Evolutionary conservation across 2,113 vertebrate genomes (phyloP), one percentile per base, ranked within the genome.

Genomic region (Malurus melanocephalus): DNA sequence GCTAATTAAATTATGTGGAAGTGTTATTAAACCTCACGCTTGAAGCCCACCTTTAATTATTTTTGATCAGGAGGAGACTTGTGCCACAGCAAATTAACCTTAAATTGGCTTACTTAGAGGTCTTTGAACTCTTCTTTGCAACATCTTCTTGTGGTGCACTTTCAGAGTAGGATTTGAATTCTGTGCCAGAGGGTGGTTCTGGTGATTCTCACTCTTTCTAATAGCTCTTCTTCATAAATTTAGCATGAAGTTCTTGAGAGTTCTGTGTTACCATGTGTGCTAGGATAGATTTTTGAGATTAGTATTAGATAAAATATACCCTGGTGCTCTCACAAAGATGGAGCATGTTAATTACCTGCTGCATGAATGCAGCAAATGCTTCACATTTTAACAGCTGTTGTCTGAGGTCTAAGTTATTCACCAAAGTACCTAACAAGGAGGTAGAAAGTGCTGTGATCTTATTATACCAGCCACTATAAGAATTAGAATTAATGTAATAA

Each of bases 1-100:
- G n/a, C 4, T 89, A 84, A 76, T 43, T 80, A 77, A 92, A 90
- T 88, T 76, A 79, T 28, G 20, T 0, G 0, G 42, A 90, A 84
- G 43, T 78, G 46, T 84, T 90, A 84, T 79, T 81, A 87, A 85
- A 84, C 14, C 32, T 79, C 28, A 28, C 0, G 3, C 65, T 84
- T 75, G 67, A 77, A 94, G 59, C 43, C 33, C 66, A 92, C 51
- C 35, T 90, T 62, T 77, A 91, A 88, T 83, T 93, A 75, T 78
- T 90, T 90, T 74, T 81, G n/a, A 69, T 81, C 46, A 88, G 32
- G 28, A 61, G 19, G 27, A 84, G 71, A 53, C 33, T 49, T 49
- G 6, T 79, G 26, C 2, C 1, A 38, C 30, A 71, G 69, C 22
- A 75, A 76, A 88, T 88, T 92, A 90, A 78, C 57, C 62, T 87